Evolutionary conservation across 2,888 invertebrate species (phyloP), one percentile per base, ranked within the genome.

Genomic region (Sphecodes monilicornis): DNA sequence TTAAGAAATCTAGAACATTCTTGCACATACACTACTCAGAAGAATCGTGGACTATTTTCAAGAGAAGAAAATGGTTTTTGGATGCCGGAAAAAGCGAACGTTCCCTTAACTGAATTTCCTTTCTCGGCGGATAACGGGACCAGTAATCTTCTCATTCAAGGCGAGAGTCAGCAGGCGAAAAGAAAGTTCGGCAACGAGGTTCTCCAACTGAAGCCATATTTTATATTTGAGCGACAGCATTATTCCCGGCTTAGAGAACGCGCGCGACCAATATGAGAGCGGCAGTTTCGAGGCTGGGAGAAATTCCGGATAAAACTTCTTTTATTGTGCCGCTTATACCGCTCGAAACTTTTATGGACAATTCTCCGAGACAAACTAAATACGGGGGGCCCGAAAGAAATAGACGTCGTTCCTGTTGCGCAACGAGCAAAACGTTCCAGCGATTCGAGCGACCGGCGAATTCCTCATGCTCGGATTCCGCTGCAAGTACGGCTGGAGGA

Each of bases 251-350:
- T 39, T 36, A 68, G 39, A 13, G 36, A n/a, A 68, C 22, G 22
- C 68, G 36, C 43, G 43, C 64, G 68, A 68, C 68, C 68, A 68
- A 68, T 68, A 68, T 68, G 22, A n/a, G 39, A 36, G n/a, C 39
- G n/a, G 22, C 68, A 13, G 22, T 68, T n/a, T 39, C 39, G 68
- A 36, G 68, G 39, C 36, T 1, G 5, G 13, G n/a, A n/a, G 39
- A 68, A 54, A 13, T 39, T 13, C 68, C 5, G n/a, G 68, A 36
- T 39, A 39, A 68, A 60, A 68, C 39, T 68, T 39, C 68, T 68
- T 68, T 68, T 68, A 68, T 68, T 68, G 68, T 39, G 68, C 68
- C 36, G 68, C n/a, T 68, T 68, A 68, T 68, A n/a, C 39, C n/a
- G 68, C 36, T 36, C 36, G 68, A 68, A 68, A 39, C 36, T 68